Evolutionary conservation across 2,888 invertebrate genomes (phyloP), one percentile per base, ranked within the genome.

Genomic region (Eumerus sabulonum): DNA sequence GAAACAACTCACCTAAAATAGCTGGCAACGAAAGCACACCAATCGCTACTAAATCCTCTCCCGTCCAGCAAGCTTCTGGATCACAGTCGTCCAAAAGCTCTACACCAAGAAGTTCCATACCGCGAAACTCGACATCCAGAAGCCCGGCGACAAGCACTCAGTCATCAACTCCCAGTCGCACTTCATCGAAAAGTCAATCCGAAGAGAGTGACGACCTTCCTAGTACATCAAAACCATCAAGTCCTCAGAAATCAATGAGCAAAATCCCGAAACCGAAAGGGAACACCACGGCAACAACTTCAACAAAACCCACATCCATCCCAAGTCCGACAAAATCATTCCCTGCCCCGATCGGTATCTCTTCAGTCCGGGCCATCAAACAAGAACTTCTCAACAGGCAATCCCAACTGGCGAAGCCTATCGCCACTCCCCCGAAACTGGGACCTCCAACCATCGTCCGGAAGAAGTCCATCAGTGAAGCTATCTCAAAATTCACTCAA

Each of bases 311-410:
- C 14, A 62, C 72, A 66, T 62, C 82, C 14, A 68, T 85, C 13
- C 86, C 87, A 0, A 68, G 85, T 42, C 86, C 89, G 3, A 87
- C 88, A 44, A 88, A 88, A 79, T 89, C 89, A 11, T 86, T 88
- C 44, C 84, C 86, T 27, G 82, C 86, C 4, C 85, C 87, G 1
- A 87, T 88, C 77, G 88, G 87, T 18, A 86, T 87, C 27, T 85
- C 86, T 1, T 88, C 88, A 0, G 87, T 88, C 1, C 86, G 86
- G 57, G 84, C 86, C 7, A 87, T 89, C 57, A 87, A 88, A 68
- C 86, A 87, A 82, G 85, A 88, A 57, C 86, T 86, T 17, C 81
- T 88, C 1, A 86, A 85, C 14, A 86, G 85, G 42, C 86, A 87
- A 62, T 82, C 72, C 11, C 82, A 82, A 12, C 27, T 81, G 9